Conservation (phyloP, 2,797 vertebrate genomes). For the Sebastes wilsoni region DNA sequence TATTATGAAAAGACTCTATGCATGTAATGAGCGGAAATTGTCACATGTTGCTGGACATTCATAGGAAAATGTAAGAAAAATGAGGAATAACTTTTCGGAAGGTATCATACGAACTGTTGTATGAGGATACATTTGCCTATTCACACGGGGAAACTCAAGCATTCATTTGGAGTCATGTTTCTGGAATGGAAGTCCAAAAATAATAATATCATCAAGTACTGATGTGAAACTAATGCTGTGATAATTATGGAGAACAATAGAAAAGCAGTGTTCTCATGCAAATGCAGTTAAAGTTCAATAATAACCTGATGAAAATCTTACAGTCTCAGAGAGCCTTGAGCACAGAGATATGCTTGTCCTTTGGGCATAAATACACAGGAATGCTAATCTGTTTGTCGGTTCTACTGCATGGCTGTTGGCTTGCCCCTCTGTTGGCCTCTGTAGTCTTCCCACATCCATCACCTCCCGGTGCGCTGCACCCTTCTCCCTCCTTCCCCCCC, state of each 20-base stretch:
- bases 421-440: conserved; percentile 25
- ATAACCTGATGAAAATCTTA: background rate
- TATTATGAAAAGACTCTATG: too few species aligned
- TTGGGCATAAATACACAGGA: conserved; percentile 10
- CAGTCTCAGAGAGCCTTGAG: background rate
- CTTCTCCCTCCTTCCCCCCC: background rate
- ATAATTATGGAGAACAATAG: background rate
- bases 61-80: too few species aligned
- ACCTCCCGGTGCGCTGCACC: conserved; percentile 12
- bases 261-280: background rate
- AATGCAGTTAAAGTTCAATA: background rate
- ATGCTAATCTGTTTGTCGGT: conserved; percentile 35
- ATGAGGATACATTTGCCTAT: background rate
- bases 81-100: too few species aligned
- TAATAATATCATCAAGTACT: background rate
- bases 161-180: background rate
- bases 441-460: conserved; percentile 44
- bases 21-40: too few species aligned
- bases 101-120: too few species aligned
- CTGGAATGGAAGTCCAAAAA: background rate
- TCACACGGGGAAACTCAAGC: background rate
- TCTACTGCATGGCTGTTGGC: background rate
- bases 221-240: background rate
- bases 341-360: background rate
- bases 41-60: too few species aligned